Conservation (phyloP, 2,888 invertebrate species). For the Caenorhabditis plicata region DNA sequence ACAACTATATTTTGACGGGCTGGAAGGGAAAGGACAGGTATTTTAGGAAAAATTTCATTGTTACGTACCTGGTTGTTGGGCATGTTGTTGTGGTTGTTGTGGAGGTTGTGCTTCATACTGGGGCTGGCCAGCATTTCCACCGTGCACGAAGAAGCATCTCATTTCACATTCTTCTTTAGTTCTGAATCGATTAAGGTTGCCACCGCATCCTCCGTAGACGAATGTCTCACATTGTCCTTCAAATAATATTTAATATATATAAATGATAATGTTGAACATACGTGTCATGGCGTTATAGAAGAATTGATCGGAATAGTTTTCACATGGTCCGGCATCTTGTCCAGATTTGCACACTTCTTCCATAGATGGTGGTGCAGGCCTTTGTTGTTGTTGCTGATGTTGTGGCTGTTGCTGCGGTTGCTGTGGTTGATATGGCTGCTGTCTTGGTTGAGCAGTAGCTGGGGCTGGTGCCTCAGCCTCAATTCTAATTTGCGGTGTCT, state of each 20-base stretch:
- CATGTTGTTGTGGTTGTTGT: slow-evolving; percentile 9
- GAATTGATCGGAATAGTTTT: slow-evolving; percentile 73
- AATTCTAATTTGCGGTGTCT: slow-evolving; percentile 23
- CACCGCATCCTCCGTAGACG: slow-evolving; percentile 63
- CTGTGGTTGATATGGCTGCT: slow-evolving; percentile 12
- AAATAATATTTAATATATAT: too few species aligned
- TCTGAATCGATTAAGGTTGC: slow-evolving; percentile 59
- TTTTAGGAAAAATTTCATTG: too few species aligned
- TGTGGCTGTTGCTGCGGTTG: background rate
- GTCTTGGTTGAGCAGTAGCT: slow-evolving; percentile 3
- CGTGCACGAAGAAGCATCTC: slow-evolving; percentile 49
- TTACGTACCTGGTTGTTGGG: background rate
- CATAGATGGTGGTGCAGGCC: slow-evolving; percentile 24
- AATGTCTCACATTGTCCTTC: slow-evolving; percentile 50
- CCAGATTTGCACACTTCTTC: slow-evolving; percentile 54
- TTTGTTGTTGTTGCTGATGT: slow-evolving; percentile 1
- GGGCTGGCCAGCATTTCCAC: too few species aligned
- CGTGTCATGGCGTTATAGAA: slow-evolving; percentile 41
- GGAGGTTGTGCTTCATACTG: too few species aligned
- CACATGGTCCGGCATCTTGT: slow-evolving; percentile 76
- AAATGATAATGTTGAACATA: too few species aligned
- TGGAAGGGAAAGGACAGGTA: too few species aligned
- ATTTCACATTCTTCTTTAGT: slow-evolving; percentile 51
- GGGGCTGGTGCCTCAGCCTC: slow-evolving; percentile 7
- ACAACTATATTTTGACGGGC: slow-evolving; percentile 18